Percentiles rank a stretch among this genome's conserved stretches.
Evolutionary conservation across 2,888 invertebrate species (phyloP).

Genomic region (Ceramica pisi): DNA sequence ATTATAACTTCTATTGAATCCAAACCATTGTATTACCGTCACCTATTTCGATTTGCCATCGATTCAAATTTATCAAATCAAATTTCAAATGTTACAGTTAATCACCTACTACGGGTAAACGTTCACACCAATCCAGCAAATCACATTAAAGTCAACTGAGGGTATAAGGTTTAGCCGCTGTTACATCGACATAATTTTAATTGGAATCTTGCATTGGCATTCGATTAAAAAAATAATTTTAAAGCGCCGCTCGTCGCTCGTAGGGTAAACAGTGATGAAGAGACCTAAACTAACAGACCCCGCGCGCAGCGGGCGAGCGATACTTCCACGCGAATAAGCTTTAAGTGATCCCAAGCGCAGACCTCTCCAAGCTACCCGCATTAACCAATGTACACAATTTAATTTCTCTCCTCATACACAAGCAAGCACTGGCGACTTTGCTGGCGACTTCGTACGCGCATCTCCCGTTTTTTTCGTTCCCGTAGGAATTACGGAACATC

Average conservation of each 20-base stretch:
- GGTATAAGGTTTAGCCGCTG: not conserved
- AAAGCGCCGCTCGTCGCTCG: conserved; percentile 4
- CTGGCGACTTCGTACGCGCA: no score
- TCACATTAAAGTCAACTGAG: not conserved
- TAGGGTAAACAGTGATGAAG: conserved; percentile 29
- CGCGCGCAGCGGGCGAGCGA: conserved; percentile 19
- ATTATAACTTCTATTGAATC: not conserved
- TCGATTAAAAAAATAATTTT: conserved; percentile 35
- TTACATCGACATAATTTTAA: conserved; percentile 20
- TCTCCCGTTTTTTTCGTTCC: no score
- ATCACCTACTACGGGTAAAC: not conserved
- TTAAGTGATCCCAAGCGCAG: conserved; percentile 25
- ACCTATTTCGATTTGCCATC: no score
- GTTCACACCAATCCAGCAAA: not conserved
- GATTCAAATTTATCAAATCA: not conserved
- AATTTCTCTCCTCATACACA: conserved; percentile 33
- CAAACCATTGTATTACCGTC: not conserved
- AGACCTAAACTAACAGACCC: conserved; percentile 46
- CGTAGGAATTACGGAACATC: no score
- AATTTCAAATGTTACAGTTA: not conserved
- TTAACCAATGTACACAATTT: conserved; percentile 44
- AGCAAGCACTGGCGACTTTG: conserved; percentile 10
- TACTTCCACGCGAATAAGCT: conserved; percentile 41
- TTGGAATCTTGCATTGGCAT: conserved; percentile 16
- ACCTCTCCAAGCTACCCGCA: conserved; percentile 12